Evolutionary conservation across 53 echinoderm and acorn worm species (phyloP), one percentile per base, ranked within the genome.

Genomic region (Pentamera pediparva): DNA sequence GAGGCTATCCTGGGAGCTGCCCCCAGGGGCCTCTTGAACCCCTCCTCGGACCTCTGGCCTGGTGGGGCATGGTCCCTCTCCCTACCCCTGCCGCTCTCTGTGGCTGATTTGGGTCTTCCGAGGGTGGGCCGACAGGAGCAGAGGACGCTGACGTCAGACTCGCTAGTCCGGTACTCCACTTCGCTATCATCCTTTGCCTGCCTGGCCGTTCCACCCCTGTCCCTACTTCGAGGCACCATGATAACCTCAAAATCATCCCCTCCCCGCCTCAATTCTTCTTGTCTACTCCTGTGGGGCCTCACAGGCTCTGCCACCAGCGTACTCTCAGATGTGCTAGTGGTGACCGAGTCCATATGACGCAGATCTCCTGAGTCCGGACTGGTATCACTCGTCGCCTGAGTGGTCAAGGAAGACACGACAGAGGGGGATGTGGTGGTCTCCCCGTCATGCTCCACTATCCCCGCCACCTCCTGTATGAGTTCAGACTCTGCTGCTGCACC

Each of bases 111-210:
- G 35, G 92, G 73, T 37, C 84, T 76, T 18, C 64, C 34, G 2
- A 67, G 30, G 26, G 41, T 41, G 5, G 98, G 98, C 25, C 74
- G 49, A 73, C 91, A 96, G 15, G 91, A 81, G 61, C 93, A 89
- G 4, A 90, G 81, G 5, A 76, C 80, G 18, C 86, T 88, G 1
- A 56, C 61, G 13, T 98, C 98, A 17, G 98, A 92, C 32, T 75
- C 49, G 43, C 86, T 92, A 33, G 86, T 93, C 37, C 75, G 76
- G 77, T 93, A 93, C 4, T 76, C 74, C 21, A 93, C 81, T 6
- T 87, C 78, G 40, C 87, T 86, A 84, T 93, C 93, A 62, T 93
- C 93, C 51, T 60, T 86, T 1, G 73, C 29, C 25, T 40, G 24
- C 17, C 30, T n/a, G n/a, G n/a, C n/a, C n/a, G n/a, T n/a, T n/a